Percentiles rank a stretch among this genome's conserved stretches.
phyloP scores from a whole-genome alignment of 1,140 invertebrate species.

The Aphaenogaster ashmeadi region DNA sequence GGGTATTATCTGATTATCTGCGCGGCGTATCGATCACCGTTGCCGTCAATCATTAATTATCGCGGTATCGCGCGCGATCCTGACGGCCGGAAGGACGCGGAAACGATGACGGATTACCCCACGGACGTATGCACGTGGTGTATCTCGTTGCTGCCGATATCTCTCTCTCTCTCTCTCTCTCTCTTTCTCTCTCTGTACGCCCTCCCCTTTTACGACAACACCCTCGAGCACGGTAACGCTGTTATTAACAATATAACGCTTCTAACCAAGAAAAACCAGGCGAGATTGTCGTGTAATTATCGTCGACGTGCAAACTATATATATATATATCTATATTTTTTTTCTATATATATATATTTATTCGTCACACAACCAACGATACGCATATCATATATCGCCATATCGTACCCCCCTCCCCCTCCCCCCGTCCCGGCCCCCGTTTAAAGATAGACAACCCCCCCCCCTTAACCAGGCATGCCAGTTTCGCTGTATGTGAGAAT shows the following conservation, averaged over 20 bases:
- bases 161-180: constrained; percentile 33
- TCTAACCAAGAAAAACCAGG: constrained; percentile 52
- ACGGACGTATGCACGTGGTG: constrained; percentile 7
- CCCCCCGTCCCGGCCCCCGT: neutral
- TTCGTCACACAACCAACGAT: constrained; percentile 52
- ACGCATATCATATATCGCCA: constrained; percentile 54
- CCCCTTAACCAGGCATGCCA: constrained; percentile 63
- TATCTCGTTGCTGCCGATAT: constrained; percentile 60
- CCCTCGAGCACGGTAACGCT: constrained; percentile 72
- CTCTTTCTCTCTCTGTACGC: constrained; percentile 54
- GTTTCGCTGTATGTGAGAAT: constrained; percentile 69
- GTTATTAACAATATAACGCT: constrained; percentile 61
- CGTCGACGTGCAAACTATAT: constrained; percentile 48
- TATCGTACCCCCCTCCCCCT: neutral
- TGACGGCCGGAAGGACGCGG: constrained; percentile 11
- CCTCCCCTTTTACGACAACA: constrained; percentile 53
- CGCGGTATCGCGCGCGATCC: constrained; percentile 10
- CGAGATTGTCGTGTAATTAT: constrained; percentile 46
- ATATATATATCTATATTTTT: constrained; percentile 39
- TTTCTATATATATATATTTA: constrained; percentile 42
- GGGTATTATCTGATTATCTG: constrained; percentile 26
- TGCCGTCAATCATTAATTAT: constrained; percentile 47
- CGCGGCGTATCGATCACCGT: constrained; percentile 42
- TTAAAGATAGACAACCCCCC: constrained; percentile 37
- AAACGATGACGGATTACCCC: constrained; percentile 56